Evolutionary conservation across 2,888 invertebrate species (phyloP).

Genomic region (Lomographa bimaculata): DNA sequence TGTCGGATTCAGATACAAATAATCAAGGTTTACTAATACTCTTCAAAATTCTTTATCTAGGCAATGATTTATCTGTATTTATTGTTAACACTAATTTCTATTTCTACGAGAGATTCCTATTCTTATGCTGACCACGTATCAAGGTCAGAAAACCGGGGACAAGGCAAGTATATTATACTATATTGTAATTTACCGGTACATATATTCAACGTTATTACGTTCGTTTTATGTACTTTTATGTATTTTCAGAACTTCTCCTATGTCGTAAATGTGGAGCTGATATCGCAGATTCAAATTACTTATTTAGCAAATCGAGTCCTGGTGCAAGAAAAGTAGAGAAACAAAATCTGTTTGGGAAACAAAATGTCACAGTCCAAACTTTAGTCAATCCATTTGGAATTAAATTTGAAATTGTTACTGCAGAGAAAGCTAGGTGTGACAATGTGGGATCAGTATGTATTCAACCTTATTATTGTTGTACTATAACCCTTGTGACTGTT

Average conservation of each 20-base stretch:
- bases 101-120: conserved; percentile 36
- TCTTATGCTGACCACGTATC: conserved; percentile 43
- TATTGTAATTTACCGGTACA: neutral
- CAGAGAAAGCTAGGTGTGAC: conserved; percentile 81
- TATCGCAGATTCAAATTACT: conserved; percentile 78
- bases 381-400: conserved; percentile 82
- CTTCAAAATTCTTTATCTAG: conserved; percentile 33
- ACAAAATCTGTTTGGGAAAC: conserved; percentile 78
- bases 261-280: conserved; percentile 85
- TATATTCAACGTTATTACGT: neutral
- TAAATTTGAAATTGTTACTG: conserved; percentile 78
- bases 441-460: conserved; percentile 75
- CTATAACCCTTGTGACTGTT: no score
- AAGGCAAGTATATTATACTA: conserved; percentile 41
- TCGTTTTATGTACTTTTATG: no score
- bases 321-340: conserved; percentile 70
- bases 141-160: conserved; percentile 45
- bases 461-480: no score
- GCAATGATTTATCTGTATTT: conserved; percentile 57
- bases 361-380: conserved; percentile 81
- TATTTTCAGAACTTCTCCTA: conserved; percentile 76
- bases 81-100: conserved; percentile 40
- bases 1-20: no score
- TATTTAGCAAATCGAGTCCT: conserved; percentile 78
- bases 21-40: no score